A percentile compares a stretch with the other conserved stretches of the same genome.
Evolutionary conservation across 1,140 invertebrate species (phyloP).

Genomic region (Cataglyphis hispanica): DNA sequence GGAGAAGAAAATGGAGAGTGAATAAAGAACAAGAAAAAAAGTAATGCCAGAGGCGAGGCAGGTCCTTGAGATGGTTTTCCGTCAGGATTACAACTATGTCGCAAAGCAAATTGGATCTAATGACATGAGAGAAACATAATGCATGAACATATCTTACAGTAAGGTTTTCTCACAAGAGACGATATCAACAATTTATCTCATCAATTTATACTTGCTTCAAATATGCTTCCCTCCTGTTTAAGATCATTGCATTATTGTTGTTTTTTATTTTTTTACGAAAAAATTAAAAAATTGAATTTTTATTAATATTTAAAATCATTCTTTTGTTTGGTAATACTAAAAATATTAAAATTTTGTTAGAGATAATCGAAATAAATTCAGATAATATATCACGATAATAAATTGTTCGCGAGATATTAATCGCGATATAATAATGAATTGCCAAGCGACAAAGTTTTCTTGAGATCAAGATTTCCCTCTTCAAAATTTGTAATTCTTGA

Average conservation of each 20-base stretch:
- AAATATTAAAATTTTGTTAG: slow-evolving; percentile 17
- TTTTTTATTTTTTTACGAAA: background rate
- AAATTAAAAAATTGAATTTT: background rate
- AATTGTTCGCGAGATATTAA: slow-evolving; percentile 28
- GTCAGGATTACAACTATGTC: slow-evolving; percentile 40
- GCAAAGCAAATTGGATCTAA: slow-evolving; percentile 56
- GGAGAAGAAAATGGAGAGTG: slow-evolving; percentile 32
- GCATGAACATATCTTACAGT: slow-evolving; percentile 33
- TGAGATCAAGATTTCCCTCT: slow-evolving; percentile 41
- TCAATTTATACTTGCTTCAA: background rate
- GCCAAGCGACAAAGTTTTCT: slow-evolving; percentile 28
- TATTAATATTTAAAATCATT: background rate
- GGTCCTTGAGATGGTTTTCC: slow-evolving; percentile 48
- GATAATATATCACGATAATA: slow-evolving; percentile 34
- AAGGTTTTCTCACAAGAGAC: background rate
- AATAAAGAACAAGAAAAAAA: background rate
- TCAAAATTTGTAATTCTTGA: slow-evolving; percentile 22
- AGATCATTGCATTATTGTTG: background rate
- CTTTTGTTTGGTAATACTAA: background rate
- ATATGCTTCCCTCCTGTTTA: background rate
- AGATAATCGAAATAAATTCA: slow-evolving; percentile 45
- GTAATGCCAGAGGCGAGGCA: slow-evolving; percentile 5
- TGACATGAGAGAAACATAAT: slow-evolving; percentile 57
- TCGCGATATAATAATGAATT: slow-evolving; percentile 52
- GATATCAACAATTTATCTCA: slow-evolving; percentile 37